Conservation (phyloP, 2,888 invertebrate genomes). For the Lottia scabra region DNA sequence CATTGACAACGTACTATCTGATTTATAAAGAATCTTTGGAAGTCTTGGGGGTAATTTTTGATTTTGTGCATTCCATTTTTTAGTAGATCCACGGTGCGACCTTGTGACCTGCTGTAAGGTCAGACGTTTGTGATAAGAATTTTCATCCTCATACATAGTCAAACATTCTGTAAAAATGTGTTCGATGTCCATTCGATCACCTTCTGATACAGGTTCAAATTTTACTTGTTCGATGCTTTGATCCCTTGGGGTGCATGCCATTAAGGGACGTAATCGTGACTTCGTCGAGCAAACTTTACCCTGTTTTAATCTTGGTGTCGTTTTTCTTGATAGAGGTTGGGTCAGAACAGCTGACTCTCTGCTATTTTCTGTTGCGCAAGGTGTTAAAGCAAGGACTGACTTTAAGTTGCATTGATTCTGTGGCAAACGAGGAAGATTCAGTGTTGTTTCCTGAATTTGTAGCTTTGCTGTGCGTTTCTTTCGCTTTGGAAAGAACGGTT, state of each 20-base stretch:
- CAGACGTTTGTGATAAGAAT: background rate
- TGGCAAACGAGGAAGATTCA: constrained; percentile 45
- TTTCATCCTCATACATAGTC: too few relatives aligned
- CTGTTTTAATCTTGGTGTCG: too few relatives aligned
- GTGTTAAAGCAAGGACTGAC: constrained; percentile 25
- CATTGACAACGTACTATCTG: background rate
- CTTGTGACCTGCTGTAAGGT: background rate
- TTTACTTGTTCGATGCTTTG: constrained; percentile 17
- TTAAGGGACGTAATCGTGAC: constrained; percentile 40
- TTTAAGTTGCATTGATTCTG: constrained; percentile 15
- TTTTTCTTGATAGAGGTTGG: too few relatives aligned
- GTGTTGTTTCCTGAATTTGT: constrained; percentile 43
- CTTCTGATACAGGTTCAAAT: constrained; percentile 23
- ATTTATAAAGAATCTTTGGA: constrained; percentile 3
- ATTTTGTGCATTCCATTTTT: background rate
- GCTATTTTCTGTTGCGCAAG: constrained; percentile 50
- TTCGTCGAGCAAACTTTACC: constrained; percentile 22
- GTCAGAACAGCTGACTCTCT: constrained; percentile 29
- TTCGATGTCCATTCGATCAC: constrained; percentile 24
- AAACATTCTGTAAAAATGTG: background rate
- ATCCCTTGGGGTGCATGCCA: constrained; percentile 20
- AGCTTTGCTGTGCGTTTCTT: background rate
- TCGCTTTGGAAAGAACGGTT: background rate
- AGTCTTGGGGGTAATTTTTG: constrained; percentile 32
- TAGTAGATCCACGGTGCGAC: background rate